Base-by-base conservation (phyloP, 2,797 vertebrate species). In the Scarus forsteni region DNA sequence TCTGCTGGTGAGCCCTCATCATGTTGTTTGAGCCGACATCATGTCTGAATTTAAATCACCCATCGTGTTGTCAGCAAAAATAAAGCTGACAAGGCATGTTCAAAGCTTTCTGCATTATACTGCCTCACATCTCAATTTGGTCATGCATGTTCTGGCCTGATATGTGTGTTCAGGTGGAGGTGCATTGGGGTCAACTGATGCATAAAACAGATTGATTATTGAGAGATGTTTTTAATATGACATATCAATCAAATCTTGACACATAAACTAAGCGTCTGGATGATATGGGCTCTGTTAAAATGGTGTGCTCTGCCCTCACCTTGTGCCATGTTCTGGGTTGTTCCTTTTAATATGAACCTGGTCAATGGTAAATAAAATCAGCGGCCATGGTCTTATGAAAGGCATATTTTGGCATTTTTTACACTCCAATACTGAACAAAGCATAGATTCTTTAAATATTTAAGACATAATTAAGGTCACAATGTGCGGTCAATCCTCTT, bases 21-120 rank as follows among this genome's bases (percentile, higher is more conserved):
- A 44, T 36, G 8, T 9, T 48, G 39, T 8, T 42, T 9, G 8
- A 55, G 19, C 50, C 18, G 52, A 68, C 54, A 57, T 18, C 12
- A 15, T 9, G 50, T 66, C 53, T 57, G 15, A 49, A 51, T 79
- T 49, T 52, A 64, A 60, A 77, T 61, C 44, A 56, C 34, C 56
- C 45, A 50, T 5, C 14, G 53, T 49, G 16, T n/a, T 43, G 39
- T 60, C 71, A 68, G 60, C 50, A 46, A 15, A 53, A 5, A 58
- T 19, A 43, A 19, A 38, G 39, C 57, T 66, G 66, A 73, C 43
- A 52, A 38, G 40, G 60, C 43, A 7, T 34, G 18, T 27, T 35
- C 52, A 43, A 64, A 66, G 53, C 15, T 27, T 35, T 49, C 43
- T 68, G 51, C n/a, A 38, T 39, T 56, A 15, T 16, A 27, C 27